Evolutionary conservation across 2,797 vertebrate species (phyloP).

Genomic region (Channallabes apus): DNA sequence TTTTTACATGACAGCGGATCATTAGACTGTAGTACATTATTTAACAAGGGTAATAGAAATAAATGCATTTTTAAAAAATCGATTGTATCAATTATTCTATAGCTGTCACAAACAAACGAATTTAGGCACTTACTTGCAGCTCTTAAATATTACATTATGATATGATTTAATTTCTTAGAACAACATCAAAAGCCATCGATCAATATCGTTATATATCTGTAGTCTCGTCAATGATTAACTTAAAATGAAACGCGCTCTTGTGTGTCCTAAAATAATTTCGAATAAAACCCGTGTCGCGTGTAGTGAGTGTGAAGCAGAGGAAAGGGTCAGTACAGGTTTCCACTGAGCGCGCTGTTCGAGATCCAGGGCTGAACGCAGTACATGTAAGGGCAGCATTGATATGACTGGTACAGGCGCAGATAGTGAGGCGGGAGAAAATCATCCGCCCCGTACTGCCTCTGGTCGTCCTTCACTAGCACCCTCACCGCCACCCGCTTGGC

Average conservation of each 20-base stretch:
- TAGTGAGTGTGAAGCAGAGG: neutral
- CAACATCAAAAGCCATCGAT: neutral
- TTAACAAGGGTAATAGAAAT: neutral
- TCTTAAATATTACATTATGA: conserved; percentile 7
- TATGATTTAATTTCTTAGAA: conserved; percentile 10
- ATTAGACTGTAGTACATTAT: neutral
- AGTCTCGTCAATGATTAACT: neutral
- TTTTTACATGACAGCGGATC: neutral
- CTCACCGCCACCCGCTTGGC: conserved; percentile 75
- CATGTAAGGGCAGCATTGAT: conserved; percentile 71
- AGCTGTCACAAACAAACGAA: neutral
- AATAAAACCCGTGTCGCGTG: conserved; percentile 9
- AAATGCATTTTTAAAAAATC: neutral
- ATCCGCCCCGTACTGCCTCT: conserved; percentile 62
- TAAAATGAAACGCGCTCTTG: neutral
- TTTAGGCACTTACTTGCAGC: conserved; percentile 22
- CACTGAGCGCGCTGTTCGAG: conserved; percentile 53
- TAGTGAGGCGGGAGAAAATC: conserved; percentile 59
- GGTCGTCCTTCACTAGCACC: conserved; percentile 75
- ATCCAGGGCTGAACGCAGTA: conserved; percentile 72
- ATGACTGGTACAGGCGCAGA: conserved; percentile 67
- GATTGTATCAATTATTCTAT: neutral
- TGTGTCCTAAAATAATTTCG: conserved; percentile 3
- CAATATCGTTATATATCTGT: neutral
- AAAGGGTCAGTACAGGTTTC: conserved; percentile 60